phyloP scores from a whole-genome alignment of 2,797 vertebrate genomes.

The Smutsia gigantea region DNA sequence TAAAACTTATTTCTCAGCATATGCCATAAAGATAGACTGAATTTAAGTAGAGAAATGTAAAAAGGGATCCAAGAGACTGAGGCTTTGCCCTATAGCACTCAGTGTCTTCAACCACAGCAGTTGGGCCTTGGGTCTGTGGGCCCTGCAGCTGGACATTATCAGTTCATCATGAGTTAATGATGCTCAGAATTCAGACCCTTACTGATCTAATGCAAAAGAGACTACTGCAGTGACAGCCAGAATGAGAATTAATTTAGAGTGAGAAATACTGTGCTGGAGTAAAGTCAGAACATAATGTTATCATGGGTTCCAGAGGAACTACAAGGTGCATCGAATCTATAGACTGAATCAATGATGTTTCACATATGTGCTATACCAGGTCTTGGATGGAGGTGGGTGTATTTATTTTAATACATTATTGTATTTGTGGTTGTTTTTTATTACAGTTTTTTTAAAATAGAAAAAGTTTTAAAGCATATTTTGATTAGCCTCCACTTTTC shows the following conservation, averaged over 20 bases:
- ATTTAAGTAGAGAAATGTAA: neutral
- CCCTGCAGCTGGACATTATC: neutral
- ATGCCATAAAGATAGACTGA: neutral
- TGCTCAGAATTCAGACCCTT: neutral
- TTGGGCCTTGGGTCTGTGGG: neutral
- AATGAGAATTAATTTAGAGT: neutral
- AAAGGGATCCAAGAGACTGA: neutral
- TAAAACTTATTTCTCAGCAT: conserved; percentile 42
- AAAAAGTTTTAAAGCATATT: neutral
- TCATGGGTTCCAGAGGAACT: neutral
- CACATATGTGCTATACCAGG: too few species aligned
- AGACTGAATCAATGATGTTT: neutral
- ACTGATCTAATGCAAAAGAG: neutral
- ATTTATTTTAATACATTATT: neutral
- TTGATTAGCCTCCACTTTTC: neutral
- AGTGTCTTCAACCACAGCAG: neutral
- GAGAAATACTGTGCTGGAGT: neutral
- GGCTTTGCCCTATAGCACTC: neutral
- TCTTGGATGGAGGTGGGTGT: neutral
- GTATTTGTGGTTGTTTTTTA: neutral
- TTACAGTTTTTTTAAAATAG: neutral
- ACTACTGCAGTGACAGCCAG: neutral
- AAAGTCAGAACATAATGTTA: neutral
- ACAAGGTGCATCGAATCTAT: neutral
- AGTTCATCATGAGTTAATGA: neutral